A percentile compares a stretch with the other conserved stretches of the same genome.
phyloP scores from a whole-genome alignment of 2,797 vertebrate genomes.

The Enteromius mattozi region DNA sequence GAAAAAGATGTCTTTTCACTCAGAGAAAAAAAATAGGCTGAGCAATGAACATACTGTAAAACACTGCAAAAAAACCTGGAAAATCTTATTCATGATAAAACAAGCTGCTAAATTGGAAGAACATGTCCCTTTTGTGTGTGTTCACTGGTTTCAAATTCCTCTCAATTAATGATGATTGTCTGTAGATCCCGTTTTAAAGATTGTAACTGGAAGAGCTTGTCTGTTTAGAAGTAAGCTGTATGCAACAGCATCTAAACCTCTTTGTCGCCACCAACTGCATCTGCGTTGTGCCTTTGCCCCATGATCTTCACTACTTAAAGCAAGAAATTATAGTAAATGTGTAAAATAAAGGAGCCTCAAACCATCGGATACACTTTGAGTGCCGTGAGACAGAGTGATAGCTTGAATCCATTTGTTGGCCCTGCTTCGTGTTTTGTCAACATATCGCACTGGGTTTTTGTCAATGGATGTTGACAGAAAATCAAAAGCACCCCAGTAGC shows the following conservation, averaged over 20 bases:
- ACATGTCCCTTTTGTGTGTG: conserved; percentile 14
- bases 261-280: conserved; percentile 4
- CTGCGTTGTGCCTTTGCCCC: conserved; percentile 6
- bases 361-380: conserved; percentile 72
- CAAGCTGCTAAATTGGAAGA: background rate
- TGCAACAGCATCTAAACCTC: conserved; percentile 31
- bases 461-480: conserved; percentile 83
- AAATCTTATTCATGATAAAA: conserved; percentile 21
- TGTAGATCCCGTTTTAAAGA: conserved; percentile 22
- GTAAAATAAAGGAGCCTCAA: conserved; percentile 62
- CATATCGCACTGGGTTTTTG: conserved; percentile 65
- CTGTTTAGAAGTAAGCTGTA: conserved; percentile 18
- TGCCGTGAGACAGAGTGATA: conserved; percentile 73
- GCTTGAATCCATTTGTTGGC: conserved; percentile 79
- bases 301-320: conserved; percentile 42
- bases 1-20: background rate
- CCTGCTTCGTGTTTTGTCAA: conserved; percentile 75
- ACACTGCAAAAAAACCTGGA: conserved; percentile 9
- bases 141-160: conserved; percentile 35
- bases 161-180: conserved; percentile 46
- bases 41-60: background rate
- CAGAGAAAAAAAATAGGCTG: background rate
- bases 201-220: conserved; percentile 17
- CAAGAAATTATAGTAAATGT: conserved; percentile 29
- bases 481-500: conserved; percentile 80